These are phyloP conservation scores for Gallinago undulata DNA, from an alignment of 2,113 vertebrate species.

Conservation along the genomic window DNA sequence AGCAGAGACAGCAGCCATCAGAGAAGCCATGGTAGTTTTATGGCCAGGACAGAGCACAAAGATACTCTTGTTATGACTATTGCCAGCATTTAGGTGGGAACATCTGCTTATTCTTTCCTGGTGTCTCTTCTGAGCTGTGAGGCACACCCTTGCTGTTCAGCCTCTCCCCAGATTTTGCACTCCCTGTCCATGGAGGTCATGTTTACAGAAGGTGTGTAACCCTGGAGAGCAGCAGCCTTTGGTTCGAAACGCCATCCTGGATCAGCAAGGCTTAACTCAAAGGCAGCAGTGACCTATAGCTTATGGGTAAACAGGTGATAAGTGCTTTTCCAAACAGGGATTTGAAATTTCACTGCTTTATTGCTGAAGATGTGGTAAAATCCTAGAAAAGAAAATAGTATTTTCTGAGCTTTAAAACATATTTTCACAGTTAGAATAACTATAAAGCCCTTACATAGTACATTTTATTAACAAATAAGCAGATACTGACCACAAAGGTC, in stretches of 20 bases:
- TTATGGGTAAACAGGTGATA: neutral
- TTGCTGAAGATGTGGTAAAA: neutral
- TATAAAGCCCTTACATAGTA: neutral
- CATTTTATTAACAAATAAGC: neutral
- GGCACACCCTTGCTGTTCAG: neutral
- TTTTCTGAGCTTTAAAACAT: neutral
- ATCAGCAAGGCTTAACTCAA: neutral
- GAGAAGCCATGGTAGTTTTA: neutral
- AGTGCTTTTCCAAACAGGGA: neutral
- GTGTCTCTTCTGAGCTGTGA: neutral
- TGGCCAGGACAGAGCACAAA: neutral
- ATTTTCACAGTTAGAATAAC: neutral
- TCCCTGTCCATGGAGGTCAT: neutral
- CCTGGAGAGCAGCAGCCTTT: neutral
- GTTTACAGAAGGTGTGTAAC: neutral
- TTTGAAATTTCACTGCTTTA: neutral
- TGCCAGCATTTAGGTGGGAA: neutral
- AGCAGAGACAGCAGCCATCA: neutral
- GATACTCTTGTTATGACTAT: too few relatives aligned
- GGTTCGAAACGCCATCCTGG: rapidly evolving
- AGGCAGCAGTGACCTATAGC: neutral
- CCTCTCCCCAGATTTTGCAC: neutral
- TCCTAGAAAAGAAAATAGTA: neutral
- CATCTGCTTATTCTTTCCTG: neutral
- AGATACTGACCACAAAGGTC: neutral